Conservation (phyloP, 1,140 invertebrate genomes). For the Rhagoletis zephyria region DNA sequence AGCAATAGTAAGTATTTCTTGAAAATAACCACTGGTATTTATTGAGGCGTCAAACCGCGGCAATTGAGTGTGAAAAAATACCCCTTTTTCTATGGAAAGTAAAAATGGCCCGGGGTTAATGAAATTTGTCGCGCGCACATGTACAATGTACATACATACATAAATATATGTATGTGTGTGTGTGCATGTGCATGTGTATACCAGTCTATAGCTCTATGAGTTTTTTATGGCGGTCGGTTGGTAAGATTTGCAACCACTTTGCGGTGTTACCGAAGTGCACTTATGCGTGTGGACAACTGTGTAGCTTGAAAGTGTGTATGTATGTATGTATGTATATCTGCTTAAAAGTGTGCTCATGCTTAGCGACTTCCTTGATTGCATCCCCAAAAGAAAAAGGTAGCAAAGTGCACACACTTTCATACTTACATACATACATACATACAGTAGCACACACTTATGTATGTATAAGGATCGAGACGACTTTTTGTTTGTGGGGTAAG, state of each 20-base stretch:
- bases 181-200: too few relatives aligned
- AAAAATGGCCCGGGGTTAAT: background rate
- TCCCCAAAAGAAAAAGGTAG: background rate
- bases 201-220: background rate
- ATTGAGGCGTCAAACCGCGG: conserved; percentile 68
- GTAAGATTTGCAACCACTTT: conserved; percentile 46
- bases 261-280: conserved; percentile 48
- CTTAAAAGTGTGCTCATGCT: background rate
- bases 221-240: conserved; percentile 19
- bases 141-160: too few relatives aligned
- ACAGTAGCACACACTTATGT: too few relatives aligned
- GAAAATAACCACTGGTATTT: conserved; percentile 57
- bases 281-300: conserved; percentile 37
- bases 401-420: background rate
- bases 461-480: too few relatives aligned
- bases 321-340: conserved; percentile 21
- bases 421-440: background rate
- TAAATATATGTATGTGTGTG: background rate
- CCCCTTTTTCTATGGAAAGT: conserved; percentile 31
- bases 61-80: conserved; percentile 71
- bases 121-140: conserved; percentile 28
- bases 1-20: conserved; percentile 29
- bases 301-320: background rate
- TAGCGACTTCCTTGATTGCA: conserved; percentile 54
- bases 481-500: background rate